Conservation (phyloP, 2,797 vertebrate species). For the Oryzias dopingdopingensis region DNA sequence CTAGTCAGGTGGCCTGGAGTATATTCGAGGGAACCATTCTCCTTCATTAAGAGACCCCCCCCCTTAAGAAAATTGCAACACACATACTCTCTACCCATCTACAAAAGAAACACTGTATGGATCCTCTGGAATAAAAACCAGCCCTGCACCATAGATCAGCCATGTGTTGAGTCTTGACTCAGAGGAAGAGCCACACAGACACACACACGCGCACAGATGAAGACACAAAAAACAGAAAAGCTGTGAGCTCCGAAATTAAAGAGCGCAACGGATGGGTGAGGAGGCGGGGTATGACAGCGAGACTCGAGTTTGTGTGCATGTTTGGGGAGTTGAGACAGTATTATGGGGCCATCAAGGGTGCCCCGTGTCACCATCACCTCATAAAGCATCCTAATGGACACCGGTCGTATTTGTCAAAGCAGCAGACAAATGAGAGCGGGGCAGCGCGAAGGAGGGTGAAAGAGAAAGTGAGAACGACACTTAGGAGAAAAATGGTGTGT, state of each 20-base stretch:
- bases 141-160: constrained; percentile 70
- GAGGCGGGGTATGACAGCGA: constrained; percentile 36
- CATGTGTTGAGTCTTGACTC: constrained; percentile 39
- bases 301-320: constrained; percentile 28
- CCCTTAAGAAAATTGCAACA: neutral
- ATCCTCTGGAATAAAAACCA: constrained; percentile 73
- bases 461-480: constrained; percentile 68
- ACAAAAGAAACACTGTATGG: constrained; percentile 72
- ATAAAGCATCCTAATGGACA: constrained; percentile 78
- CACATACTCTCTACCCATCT: constrained; percentile 30
- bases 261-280: constrained; percentile 52
- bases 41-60: constrained; percentile 53
- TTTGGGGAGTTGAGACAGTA: constrained; percentile 52
- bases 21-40: constrained; percentile 66
- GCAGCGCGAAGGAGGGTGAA: constrained; percentile 30
- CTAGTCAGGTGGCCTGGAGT: constrained; percentile 66
- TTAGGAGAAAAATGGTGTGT: constrained; percentile 66
- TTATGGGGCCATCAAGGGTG: constrained; percentile 55
- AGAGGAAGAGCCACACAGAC: constrained; percentile 31
- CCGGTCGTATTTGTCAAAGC: constrained; percentile 65
- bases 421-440: constrained; percentile 65
- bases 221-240: constrained; percentile 59
- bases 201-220: constrained; percentile 11
- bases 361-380: constrained; percentile 73
- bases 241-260: constrained; percentile 71